Conservation (phyloP, 2,888 invertebrate species). For the Encarsia formosa region DNA sequence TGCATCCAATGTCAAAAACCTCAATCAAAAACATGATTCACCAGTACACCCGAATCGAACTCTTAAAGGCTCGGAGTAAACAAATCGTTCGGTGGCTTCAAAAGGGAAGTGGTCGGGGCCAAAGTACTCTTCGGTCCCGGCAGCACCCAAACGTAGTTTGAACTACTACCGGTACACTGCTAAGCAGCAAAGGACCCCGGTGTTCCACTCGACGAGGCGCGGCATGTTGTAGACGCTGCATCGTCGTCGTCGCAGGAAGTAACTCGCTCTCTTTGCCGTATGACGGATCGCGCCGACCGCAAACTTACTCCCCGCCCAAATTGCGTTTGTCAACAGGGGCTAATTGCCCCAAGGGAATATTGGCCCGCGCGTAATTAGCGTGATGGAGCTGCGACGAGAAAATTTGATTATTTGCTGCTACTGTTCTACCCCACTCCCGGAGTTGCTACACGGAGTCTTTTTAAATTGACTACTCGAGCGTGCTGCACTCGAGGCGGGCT, state of each 20-base stretch:
- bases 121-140: no score
- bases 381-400: conserved; percentile 35
- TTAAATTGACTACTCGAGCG: no score
- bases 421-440: not conserved
- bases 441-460: not conserved
- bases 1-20: no score
- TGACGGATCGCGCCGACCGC: conserved; percentile 2
- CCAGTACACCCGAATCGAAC: no score
- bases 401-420: conserved; percentile 41
- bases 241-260: not conserved
- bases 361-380: conserved; percentile 44
- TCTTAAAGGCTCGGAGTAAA: no score
- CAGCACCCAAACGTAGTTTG: no score
- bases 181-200: no score
- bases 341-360: conserved; percentile 48
- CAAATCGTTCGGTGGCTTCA: no score
- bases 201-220: conserved; percentile 3
- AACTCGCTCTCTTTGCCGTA: not conserved
- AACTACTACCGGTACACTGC: no score
- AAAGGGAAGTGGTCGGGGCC: no score
- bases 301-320: conserved; percentile 33
- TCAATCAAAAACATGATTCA: no score
- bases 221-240: not conserved
- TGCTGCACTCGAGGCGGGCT: no score
- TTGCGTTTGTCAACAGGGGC: conserved; percentile 50